phyloP scores from a whole-genome alignment of 2,888 invertebrate genomes.

The Conus canariensis region DNA sequence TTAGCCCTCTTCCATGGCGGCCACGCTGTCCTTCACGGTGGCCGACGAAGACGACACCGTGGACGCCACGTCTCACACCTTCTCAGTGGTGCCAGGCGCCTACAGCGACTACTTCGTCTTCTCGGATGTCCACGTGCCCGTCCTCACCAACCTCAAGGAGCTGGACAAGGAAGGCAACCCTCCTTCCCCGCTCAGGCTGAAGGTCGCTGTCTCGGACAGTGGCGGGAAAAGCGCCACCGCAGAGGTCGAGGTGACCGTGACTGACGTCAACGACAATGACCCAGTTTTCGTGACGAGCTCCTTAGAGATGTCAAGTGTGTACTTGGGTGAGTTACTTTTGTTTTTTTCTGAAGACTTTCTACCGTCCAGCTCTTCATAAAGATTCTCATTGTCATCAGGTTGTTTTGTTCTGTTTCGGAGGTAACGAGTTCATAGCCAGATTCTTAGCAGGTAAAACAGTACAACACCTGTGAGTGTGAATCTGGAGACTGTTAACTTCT shows the following conservation, averaged over 20 bases:
- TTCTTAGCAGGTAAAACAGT: too few species aligned
- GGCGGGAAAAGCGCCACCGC: slow-evolving; percentile 34
- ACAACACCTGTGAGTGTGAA: too few species aligned
- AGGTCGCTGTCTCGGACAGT: slow-evolving; percentile 13
- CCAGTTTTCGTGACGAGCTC: slow-evolving; percentile 2
- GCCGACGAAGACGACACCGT: background rate
- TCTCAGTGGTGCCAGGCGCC: background rate
- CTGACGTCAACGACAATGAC: slow-evolving; percentile 30
- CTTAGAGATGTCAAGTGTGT: background rate
- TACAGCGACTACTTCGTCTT: slow-evolving; percentile 21
- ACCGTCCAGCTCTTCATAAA: too few species aligned
- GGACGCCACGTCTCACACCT: background rate
- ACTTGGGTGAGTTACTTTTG: background rate
- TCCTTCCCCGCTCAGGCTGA: background rate
- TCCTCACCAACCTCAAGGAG: background rate
- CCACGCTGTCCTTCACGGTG: slow-evolving; percentile 4
- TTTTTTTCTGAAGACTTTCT: too few species aligned
- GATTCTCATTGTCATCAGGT: too few species aligned
- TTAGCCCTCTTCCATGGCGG: background rate
- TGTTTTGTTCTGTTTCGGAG: too few species aligned
- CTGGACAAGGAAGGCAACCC: background rate
- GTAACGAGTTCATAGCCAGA: too few species aligned
- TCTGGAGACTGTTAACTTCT: too few species aligned
- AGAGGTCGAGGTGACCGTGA: slow-evolving; percentile 24
- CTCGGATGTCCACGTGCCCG: background rate